Percentiles rank a stretch among this genome's conserved stretches.
phyloP scores from a whole-genome alignment of 1,140 invertebrate species.

The Zophobas atratus region DNA sequence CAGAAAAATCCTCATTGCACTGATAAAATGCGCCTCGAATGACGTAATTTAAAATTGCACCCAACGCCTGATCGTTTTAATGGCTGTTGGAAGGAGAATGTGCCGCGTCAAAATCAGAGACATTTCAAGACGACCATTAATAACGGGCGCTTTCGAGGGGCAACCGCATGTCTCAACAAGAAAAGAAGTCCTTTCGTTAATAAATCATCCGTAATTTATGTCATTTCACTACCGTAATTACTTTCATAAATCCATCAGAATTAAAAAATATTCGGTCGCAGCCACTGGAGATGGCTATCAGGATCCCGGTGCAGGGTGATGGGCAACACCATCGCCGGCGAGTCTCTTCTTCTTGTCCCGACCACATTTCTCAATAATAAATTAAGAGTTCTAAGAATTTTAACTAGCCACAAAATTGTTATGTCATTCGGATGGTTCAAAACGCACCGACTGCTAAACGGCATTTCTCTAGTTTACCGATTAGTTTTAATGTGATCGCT shows the following conservation, averaged over 20 bases:
- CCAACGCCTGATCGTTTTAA: conserved; percentile 11
- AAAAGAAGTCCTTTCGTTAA: conserved; percentile 24
- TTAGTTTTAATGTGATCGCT: conserved; percentile 41
- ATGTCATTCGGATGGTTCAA: conserved; percentile 40
- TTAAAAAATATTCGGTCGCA: conserved; percentile 49
- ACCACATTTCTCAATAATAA: conserved; percentile 47
- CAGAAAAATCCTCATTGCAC: too few relatives aligned
- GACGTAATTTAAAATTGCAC: background rate
- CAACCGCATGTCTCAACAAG: conserved; percentile 35
- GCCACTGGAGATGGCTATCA: conserved; percentile 49
- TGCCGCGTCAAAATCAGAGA: conserved; percentile 30
- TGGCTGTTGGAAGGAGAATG: conserved; percentile 7
- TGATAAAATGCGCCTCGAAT: background rate
- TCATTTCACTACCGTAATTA: conserved; percentile 54
- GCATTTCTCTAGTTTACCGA: background rate
- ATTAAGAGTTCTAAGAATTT: conserved; percentile 45
- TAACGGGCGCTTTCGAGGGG: conserved; percentile 34
- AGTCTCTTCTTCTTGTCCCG: conserved; percentile 41
- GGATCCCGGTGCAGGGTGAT: conserved; percentile 25
- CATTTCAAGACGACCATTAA: conserved; percentile 37
- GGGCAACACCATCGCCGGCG: conserved; percentile 23
- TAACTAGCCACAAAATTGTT: conserved; percentile 44
- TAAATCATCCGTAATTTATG: conserved; percentile 55
- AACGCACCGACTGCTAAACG: conserved; percentile 24
- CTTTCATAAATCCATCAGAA: conserved; percentile 56